A percentile compares a stretch with the other conserved stretches of the same genome.
These are phyloP conservation scores for Acinonyx jubatus DNA, from an alignment of 2,113 vertebrate genomes.

Conservation along the genomic window DNA sequence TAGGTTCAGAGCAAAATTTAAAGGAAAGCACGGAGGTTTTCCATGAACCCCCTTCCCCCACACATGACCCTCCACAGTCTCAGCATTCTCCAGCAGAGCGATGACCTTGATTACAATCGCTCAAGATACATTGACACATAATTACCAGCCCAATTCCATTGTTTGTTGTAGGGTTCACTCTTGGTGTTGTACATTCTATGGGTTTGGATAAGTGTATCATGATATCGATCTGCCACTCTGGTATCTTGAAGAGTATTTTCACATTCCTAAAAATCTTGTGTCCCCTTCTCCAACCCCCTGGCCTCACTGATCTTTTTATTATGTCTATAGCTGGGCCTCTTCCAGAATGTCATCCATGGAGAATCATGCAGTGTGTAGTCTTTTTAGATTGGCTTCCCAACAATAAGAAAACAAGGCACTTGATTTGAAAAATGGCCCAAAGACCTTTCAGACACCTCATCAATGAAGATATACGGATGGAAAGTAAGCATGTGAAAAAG, in stretches of 20 bases:
- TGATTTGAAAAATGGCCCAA: not conserved
- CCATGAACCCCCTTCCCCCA: not conserved
- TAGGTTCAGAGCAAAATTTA: not conserved
- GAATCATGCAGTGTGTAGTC: not conserved
- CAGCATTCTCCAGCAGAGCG: not conserved
- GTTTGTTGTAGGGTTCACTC: not conserved
- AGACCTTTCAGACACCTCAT: not conserved
- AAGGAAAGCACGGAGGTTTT: not conserved
- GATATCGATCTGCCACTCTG: not conserved
- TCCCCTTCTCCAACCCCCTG: not conserved
- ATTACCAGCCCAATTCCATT: not conserved
- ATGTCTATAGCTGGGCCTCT: not conserved
- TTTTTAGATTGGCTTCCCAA: not conserved
- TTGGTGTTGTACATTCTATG: not conserved
- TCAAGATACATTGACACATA: not conserved
- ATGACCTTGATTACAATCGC: not conserved
- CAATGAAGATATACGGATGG: not conserved
- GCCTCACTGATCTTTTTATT: not conserved
- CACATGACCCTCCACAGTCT: too few relatives aligned
- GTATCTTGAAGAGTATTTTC: not conserved
- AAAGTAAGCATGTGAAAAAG: not conserved
- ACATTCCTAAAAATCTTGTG: too few relatives aligned
- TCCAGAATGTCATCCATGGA: not conserved
- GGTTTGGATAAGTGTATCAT: not conserved
- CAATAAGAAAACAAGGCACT: not conserved